Evolutionary conservation across 2,797 vertebrate genomes (phyloP), one percentile per base, ranked within the genome.

Genomic region (Channa striata): DNA sequence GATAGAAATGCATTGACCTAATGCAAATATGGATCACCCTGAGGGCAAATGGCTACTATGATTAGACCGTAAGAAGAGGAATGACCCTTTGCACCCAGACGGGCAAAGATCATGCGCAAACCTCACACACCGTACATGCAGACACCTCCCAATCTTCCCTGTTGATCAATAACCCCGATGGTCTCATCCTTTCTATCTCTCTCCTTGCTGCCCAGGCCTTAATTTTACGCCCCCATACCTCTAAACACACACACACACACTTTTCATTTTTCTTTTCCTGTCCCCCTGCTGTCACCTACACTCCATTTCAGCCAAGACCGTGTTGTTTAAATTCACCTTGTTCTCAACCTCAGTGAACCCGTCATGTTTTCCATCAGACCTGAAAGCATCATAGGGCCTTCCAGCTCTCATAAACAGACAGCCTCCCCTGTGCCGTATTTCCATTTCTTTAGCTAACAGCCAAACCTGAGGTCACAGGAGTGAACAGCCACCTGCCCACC

Each of bases 351-450:
- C 82, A 62, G 72, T 83, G 79, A 92, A 91, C 88, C 69, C 48
- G 77, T 87, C 86, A 80, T 92, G 89, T 90, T 93, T 91, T 91
- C 89, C 84, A 89, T 90, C 89, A 87, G 81, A 84, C 71, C 85
- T 70, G 72, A 83, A 87, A 83, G 76, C 82, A 74, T 91, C 80
- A 73, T 5, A 42, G 50, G 61, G 59, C 79, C 77, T 84, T 34
- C 51, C 52, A 39, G 65, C 75, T 60, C 76, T 83, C 64, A 85
- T 75, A 85, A 83, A 87, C 66, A 80, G 75, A 77, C 84, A 80
- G 63, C 69, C 74, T 50, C 61, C 51, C 43, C 40, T 76, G 43
- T 67, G 74, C 40, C 74, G 43, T 67, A 76, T 84, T 89, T 89
- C 68, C 82, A 87, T 90, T 93, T 91, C 87, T 91, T 91, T 82